Evolutionary conservation across 2,797 vertebrate genomes (phyloP).

Genomic region (Apogon talboti): DNA sequence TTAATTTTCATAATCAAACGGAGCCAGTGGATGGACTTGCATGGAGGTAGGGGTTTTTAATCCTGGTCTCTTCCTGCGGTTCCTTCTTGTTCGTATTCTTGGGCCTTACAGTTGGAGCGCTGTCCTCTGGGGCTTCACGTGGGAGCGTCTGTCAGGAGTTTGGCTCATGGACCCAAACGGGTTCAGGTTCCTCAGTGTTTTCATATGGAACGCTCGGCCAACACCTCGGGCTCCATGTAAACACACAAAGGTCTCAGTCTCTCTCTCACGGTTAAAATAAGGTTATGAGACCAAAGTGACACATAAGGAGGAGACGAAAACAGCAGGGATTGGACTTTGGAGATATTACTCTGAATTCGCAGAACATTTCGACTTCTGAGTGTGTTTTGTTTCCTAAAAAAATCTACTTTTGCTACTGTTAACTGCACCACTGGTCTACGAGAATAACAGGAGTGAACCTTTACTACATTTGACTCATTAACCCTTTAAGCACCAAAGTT

Average conservation of each 20-base stretch:
- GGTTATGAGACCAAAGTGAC: slow-evolving; percentile 65
- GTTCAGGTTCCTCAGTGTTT: slow-evolving; percentile 81
- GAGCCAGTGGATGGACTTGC: slow-evolving; percentile 53
- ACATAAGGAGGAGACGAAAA: slow-evolving; percentile 56
- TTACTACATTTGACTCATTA: too few species aligned
- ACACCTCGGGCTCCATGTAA: slow-evolving; percentile 81
- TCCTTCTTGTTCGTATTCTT: slow-evolving; percentile 69
- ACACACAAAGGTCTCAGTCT: slow-evolving; percentile 67
- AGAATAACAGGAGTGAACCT: too few species aligned
- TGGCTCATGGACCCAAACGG: slow-evolving; percentile 75
- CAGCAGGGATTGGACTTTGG: slow-evolving; percentile 66
- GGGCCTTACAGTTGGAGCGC: slow-evolving; percentile 70
- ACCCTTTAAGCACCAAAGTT: too few species aligned
- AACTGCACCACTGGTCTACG: too few species aligned
- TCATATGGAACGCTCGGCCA: slow-evolving; percentile 84
- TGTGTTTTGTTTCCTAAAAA: slow-evolving; percentile 41
- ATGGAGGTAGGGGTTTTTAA: slow-evolving; percentile 54
- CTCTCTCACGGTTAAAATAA: slow-evolving; percentile 74
- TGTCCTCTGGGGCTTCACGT: slow-evolving; percentile 75
- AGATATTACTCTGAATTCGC: slow-evolving; percentile 58
- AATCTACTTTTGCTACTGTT: too few species aligned
- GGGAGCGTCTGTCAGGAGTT: slow-evolving; percentile 80
- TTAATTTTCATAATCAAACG: slow-evolving; percentile 53
- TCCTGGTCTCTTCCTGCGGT: slow-evolving; percentile 58
- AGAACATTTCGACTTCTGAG: slow-evolving; percentile 37